Evolutionary conservation across 2,888 invertebrate genomes (phyloP), one percentile per base, ranked within the genome.

Genomic region (Lepetodrilus schrolli): DNA sequence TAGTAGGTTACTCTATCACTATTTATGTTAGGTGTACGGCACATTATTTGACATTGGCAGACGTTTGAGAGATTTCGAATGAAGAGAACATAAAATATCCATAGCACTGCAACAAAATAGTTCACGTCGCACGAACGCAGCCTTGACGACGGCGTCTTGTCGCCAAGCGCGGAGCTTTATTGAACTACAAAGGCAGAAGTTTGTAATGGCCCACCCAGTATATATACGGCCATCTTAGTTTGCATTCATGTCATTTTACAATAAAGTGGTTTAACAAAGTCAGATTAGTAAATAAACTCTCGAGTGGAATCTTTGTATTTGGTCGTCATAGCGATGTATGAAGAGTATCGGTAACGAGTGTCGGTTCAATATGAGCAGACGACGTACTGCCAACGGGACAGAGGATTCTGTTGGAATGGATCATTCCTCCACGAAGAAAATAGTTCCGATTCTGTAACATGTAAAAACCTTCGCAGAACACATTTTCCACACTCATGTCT

Each of bases 131-230:
- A 23, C 58, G 30, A 58, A 48, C 48, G 48, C 48, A 48, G 47
- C 47, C 58, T 58, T 58, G 58, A 30, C 58, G 58, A 58, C 58
- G 58, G 58, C 58, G 58, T 58, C 58, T 34, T 30, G 58, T 58
- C 58, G n/a, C 58, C 26, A 58, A 26, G 58, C 58, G 58, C 58
- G 58, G 26, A 58, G 58, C 34, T 30, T 17, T 58, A 17, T 34
- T 34, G 34, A 23, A 23, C 17, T 48, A 48, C 48, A 48, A 8
- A 30, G n/a, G 30, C 7, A 30, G 34, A 30, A 30, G 13, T 58
- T 30, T 58, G 34, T 58, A 17, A 58, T 30, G 30, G 30, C 34
- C 58, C 26, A 58, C 7, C 30, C 58, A n/a, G 30, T 23, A 30
- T 30, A 10, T 43, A 43, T 26, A 20, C 17, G n/a, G 30, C 17